These are phyloP conservation scores for Cephus nigrinus DNA, from an alignment of 2,888 invertebrate species.

Conservation along the genomic window DNA sequence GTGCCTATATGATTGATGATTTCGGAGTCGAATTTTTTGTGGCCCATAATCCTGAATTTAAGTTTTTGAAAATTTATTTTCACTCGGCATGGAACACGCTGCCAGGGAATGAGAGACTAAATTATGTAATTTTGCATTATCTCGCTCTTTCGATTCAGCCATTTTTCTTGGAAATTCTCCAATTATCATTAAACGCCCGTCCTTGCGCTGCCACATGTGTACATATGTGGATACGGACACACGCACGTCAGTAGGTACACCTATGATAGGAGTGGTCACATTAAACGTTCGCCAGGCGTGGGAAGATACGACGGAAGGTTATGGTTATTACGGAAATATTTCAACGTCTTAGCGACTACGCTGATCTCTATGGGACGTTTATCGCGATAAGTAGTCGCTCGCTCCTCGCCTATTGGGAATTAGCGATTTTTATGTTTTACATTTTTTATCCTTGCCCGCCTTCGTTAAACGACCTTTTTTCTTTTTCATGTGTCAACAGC, in stretches of 20 bases:
- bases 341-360: constrained; percentile 49
- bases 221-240: no score
- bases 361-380: constrained; percentile 46
- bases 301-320: constrained; percentile 50
- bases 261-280: constrained; percentile 4
- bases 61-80: no score
- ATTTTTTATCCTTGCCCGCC: not conserved
- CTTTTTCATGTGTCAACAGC: not conserved
- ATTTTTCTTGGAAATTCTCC: no score
- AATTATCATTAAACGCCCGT: not conserved
- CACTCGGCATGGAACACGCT: no score
- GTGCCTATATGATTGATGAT: no score
- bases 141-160: no score
- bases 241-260: no score
- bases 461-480: not conserved
- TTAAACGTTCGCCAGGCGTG: constrained; percentile 42
- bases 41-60: no score
- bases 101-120: no score
- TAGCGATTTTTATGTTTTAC: constrained; percentile 25
- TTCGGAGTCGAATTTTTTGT: no score
- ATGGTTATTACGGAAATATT: constrained; percentile 56
- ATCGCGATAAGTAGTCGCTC: constrained; percentile 50
- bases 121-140: no score
- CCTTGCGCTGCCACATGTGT: not conserved
- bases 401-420: constrained; percentile 29